Base-by-base conservation (phyloP, 2,888 invertebrate genomes). In the Hetaerina titia region DNA sequence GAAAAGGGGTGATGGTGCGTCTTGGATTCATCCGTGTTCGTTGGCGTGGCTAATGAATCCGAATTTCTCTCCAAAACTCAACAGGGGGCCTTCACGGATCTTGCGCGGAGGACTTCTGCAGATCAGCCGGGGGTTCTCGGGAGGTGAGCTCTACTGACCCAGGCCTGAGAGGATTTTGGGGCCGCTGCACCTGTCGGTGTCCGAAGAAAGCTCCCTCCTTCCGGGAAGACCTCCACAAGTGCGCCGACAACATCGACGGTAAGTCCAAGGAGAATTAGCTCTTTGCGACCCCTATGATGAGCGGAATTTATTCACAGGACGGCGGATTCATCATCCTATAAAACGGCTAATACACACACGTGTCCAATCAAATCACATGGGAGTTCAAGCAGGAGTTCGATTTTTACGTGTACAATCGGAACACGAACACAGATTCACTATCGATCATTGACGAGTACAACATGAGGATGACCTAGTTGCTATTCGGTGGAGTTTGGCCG, bases 171-270 rank as follows among this genome's bases (percentile, higher is more conserved):
- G 95, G 95, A 96, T 95, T 95, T 96, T 45, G 92, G 69, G 92
- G 92, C 92, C 92, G 69, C 69, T 99, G 98, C 97, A 97, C 98
- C 64, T 99, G 99, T 97, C 98, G 98, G 95, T 99, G 99, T 96
- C 98, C 98, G 95, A 97, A 97, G 94, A 98, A 98, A 96, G 97
- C 98, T 95, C 98, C 98, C 9, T 98, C 98, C 95, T 99, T 98
- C 97, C 97, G 99, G 95, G 99, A 99, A 96, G 99, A 99, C 96
- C 97, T 98, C 95, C 98, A 98, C 96, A 98, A 98, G 96, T 99
- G 99, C 96, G 98, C 99, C 95, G 98, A 98, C 96, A 98, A 98
- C 96, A 97, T 99, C 96, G 98, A 98, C 96, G 99, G 99, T 98
- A 96, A 97, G 97, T n/a, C 13, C 9, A 87, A 11, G 6, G 6